Base-by-base conservation (phyloP, 2,888 invertebrate genomes). In the Nowickia ferox region DNA sequence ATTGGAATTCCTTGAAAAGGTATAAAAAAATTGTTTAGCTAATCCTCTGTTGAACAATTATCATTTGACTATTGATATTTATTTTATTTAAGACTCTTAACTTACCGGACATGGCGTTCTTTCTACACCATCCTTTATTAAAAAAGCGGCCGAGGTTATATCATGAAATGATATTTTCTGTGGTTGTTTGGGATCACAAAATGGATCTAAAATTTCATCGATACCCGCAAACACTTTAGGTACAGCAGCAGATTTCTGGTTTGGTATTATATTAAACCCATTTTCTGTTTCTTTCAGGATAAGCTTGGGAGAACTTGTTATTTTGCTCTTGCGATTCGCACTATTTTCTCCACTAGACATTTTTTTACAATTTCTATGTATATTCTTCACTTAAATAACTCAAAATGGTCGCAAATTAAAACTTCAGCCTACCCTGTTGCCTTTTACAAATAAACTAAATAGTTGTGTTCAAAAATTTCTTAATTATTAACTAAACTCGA, bases 141-240 rank as follows among this genome's bases (percentile, higher is more conserved):
- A 95, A 92, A 96, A 98, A 0, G 97, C 96, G 0, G 98, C 98
- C 0, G 97, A 97, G 15, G 97, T 97, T 48, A 98, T 95, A 91
- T 98, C 97, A 91, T 97, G 96, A 91, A 98, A 97, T 4, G 95
- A 94, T 69, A 98, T 95, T 88, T 93, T 94, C 74, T 95, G 94
- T 0, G 97, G 97, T 84, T 94, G 94, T 40, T 95, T 94, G 57
- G 95, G 95, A 90, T 96, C 94, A 90, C 97, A 97, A 81, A 86
- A 91, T 0, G 94, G 94, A 90, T 95, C 94, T 0, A 91, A 6
- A 17, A 90, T 88, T 71, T 91, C 91, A 30, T 92, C 91, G 9
- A 68, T 57, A n/a, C 53, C 30, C 10, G 87, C 87, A 48, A 87
- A 82, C 22, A 75, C 63, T 66, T 78, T 61, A 6, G 84, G 79